Evolutionary conservation across 2,797 vertebrate species (phyloP).

Genomic region (Hybognathus amarus): DNA sequence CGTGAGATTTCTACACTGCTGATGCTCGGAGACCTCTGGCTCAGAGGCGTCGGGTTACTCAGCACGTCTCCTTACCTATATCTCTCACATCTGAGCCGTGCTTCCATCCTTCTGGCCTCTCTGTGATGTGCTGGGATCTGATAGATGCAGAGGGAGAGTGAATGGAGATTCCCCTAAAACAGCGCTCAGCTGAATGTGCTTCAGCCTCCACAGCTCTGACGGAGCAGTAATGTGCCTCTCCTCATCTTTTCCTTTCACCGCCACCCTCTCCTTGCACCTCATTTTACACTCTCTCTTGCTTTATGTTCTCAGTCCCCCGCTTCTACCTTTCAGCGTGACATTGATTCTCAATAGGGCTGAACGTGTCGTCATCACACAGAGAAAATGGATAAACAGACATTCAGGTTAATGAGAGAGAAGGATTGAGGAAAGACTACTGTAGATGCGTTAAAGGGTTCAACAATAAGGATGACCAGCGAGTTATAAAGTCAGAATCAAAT

Average conservation of each 20-base stretch:
- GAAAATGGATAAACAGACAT: conserved; percentile 70
- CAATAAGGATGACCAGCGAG: not conserved
- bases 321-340: conserved; percentile 57
- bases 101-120: conserved; percentile 25
- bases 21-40: conserved; percentile 11
- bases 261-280: not conserved
- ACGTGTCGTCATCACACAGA: conserved; percentile 65
- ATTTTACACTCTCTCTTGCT: conserved; percentile 18
- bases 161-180: conserved; percentile 1
- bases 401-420: conserved; percentile 63
- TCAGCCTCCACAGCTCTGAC: conserved; percentile 15
- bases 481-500: too few species aligned
- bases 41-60: conserved; percentile 3
- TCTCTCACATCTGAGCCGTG: conserved; percentile 21
- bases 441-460: conserved; percentile 9
- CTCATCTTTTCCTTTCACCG: conserved; percentile 30
- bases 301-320: conserved; percentile 42
- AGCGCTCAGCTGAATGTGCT: conserved; percentile 24
- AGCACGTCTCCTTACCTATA: not conserved
- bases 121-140: conserved; percentile 29
- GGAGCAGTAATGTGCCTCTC: conserved; percentile 34
- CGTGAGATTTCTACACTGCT: not conserved
- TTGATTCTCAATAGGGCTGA: conserved; percentile 70
- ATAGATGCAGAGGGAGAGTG: conserved; percentile 12
- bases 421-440: conserved; percentile 37